These are phyloP conservation scores for Drosophila bifasciata DNA, from an alignment of 1,140 invertebrate genomes.

Conservation along the genomic window DNA sequence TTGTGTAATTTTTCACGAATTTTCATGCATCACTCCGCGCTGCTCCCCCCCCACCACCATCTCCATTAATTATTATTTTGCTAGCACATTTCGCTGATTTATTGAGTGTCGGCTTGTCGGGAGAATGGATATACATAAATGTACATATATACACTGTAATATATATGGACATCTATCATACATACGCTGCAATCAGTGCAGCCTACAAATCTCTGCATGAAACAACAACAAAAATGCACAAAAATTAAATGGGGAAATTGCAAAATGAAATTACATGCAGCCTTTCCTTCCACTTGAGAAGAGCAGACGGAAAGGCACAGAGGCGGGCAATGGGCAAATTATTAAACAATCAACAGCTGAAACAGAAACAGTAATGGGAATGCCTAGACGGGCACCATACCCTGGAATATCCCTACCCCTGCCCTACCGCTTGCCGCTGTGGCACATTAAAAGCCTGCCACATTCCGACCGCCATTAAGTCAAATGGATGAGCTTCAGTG, in stretches of 20 bases:
- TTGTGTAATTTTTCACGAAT: constrained; percentile 80
- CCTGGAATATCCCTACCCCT: not conserved
- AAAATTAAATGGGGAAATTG: constrained; percentile 66
- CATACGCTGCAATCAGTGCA: constrained; percentile 52
- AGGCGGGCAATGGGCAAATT: constrained; percentile 51
- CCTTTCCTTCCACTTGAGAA: constrained; percentile 71
- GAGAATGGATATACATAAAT: constrained; percentile 14
- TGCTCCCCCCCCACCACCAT: no score
- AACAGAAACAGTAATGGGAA: constrained; percentile 41
- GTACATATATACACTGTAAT: constrained; percentile 9
- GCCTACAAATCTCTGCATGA: constrained; percentile 35
- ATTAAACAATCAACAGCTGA: constrained; percentile 79
- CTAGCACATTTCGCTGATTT: constrained; percentile 76
- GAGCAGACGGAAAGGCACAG: constrained; percentile 35
- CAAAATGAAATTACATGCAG: constrained; percentile 74
- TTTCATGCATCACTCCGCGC: constrained; percentile 63
- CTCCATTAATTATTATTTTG: constrained; percentile 80
- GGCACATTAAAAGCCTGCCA: constrained; percentile 75
- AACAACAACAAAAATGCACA: constrained; percentile 17
- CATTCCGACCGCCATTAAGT: constrained; percentile 80
- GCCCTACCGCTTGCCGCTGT: constrained; percentile 13
- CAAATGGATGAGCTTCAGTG: constrained; percentile 80
- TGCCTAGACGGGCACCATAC: constrained; percentile 36
- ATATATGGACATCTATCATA: no score
- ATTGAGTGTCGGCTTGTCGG: constrained; percentile 58